Conservation (phyloP, 2,888 invertebrate species). For the Oligia fasciuncula region DNA sequence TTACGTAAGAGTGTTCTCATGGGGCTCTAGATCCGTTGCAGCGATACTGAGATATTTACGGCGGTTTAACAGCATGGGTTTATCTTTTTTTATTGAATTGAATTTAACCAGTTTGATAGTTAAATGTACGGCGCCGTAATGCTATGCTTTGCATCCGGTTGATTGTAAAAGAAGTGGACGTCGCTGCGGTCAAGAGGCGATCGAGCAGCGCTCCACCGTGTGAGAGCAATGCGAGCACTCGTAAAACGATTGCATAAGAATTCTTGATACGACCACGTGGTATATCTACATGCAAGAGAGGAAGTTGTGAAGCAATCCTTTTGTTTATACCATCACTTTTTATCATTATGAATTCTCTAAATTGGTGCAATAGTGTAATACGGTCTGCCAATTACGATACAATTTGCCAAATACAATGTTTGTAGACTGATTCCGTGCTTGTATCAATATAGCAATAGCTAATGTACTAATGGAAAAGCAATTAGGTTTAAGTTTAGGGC, state of each 20-base stretch:
- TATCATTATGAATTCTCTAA: slow-evolving; percentile 58
- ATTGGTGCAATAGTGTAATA: slow-evolving; percentile 65
- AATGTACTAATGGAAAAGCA: slow-evolving; percentile 34
- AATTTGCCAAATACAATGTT: slow-evolving; percentile 27
- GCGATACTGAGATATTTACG: slow-evolving; percentile 36
- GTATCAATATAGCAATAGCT: slow-evolving; percentile 21
- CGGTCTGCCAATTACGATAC: slow-evolving; percentile 50
- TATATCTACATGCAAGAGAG: slow-evolving; percentile 40
- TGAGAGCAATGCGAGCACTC: slow-evolving; percentile 58
- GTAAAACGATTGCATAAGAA: slow-evolving; percentile 64
- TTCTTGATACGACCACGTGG: slow-evolving; percentile 51
- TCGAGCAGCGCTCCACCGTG: slow-evolving; percentile 22
- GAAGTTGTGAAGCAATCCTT: slow-evolving; percentile 61
- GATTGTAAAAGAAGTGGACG: slow-evolving; percentile 28
- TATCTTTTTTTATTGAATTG: slow-evolving; percentile 39
- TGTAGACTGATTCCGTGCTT: not conserved
- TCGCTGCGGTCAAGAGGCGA: slow-evolving; percentile 18
- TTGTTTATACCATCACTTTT: slow-evolving; percentile 59
- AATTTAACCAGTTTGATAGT: slow-evolving; percentile 44
- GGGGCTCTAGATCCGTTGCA: slow-evolving; percentile 1
- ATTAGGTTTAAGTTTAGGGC: slow-evolving; percentile 32
- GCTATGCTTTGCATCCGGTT: slow-evolving; percentile 37
- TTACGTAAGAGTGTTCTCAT: slow-evolving; percentile 46
- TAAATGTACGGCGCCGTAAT: slow-evolving; percentile 47
- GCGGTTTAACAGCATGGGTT: slow-evolving; percentile 24